Base-by-base conservation (phyloP, 2,797 vertebrate species). In the Sebastes steindachneri region DNA sequence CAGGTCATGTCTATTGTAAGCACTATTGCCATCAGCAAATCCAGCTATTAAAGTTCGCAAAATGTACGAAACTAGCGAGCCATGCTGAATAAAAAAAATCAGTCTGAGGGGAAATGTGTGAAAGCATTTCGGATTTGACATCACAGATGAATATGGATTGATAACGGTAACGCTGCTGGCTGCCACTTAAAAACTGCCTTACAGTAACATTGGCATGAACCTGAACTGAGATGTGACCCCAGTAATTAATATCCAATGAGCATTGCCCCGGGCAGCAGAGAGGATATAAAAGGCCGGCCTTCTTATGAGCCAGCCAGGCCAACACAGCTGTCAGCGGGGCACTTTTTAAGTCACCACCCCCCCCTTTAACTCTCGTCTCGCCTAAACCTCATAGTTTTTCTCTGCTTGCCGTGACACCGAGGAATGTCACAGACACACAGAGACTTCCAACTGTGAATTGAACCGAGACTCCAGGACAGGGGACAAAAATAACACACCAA, bases 361-460 rank as follows among this genome's bases (percentile, higher is more conserved):
- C 35, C 72, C 63, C 75, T 5, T 45, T 71, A 25, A 48, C 59
- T 29, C 48, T 31, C 1, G 0, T 68, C 37, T 80, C 4, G 28
- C 28, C 62, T 23, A 33, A 65, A 84, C 58, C 31, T 68, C 35
- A 41, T 3, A 7, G 21, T n/a, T 71, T 58, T 35, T 72, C 69
- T 45, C 63, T 54, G 53, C 62, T 68, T 17, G 15, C 73, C 26
- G 51, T 33, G 54, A 73, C 35, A 19, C 68, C 0, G 26, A 71
- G 41, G 72, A 74, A 73, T 59, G 67, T 64, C 68, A 53, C 75
- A 83, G 69, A 25, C 71, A 63, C 33, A 71, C 72, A 64, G 33
- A 71, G 29, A 77, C 21, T 28, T 79, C 64, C 70, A 67, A 12
- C 66, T 79, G 72, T 66, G 66, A 69, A 64, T 3, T 67, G 12